Percentiles rank a stretch among this genome's conserved stretches.
phyloP scores from a whole-genome alignment of 2,888 invertebrate species.

The Congeria kusceri region DNA sequence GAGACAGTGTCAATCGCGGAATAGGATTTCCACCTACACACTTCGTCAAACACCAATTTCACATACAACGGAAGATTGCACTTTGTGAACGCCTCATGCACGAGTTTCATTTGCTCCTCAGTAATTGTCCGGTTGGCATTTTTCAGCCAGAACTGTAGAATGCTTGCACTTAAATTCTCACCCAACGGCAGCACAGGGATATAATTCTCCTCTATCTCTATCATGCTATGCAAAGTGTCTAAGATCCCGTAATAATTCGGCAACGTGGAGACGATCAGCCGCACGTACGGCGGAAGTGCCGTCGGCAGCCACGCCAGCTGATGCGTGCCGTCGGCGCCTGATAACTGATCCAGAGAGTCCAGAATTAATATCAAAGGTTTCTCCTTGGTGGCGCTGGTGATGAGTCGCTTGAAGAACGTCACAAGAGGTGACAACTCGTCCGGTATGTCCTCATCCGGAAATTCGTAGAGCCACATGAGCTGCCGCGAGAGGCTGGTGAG shows the following conservation, averaged over 20 bases:
- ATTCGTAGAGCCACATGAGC: constrained; percentile 88
- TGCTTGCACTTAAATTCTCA: constrained; percentile 96
- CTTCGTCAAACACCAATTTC: constrained; percentile 98
- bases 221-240: constrained; percentile 77
- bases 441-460: constrained; percentile 92
- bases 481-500: constrained; percentile 98
- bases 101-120: constrained; percentile 97
- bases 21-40: constrained; percentile 98
- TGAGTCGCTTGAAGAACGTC: constrained; percentile 96
- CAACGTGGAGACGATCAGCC: constrained; percentile 92
- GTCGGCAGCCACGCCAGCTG: constrained; percentile 98
- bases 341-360: constrained; percentile 98
- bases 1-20: constrained; percentile 97
- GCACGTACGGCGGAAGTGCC: constrained; percentile 94
- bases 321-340: constrained; percentile 96
- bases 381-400: constrained; percentile 87
- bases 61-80: constrained; percentile 98
- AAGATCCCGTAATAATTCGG: constrained; percentile 80
- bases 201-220: constrained; percentile 74
- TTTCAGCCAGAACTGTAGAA: constrained; percentile 94
- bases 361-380: constrained; percentile 95
- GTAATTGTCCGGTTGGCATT: constrained; percentile 87
- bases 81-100: constrained; percentile 95
- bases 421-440: constrained; percentile 98
- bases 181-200: constrained; percentile 88